Base-by-base conservation (phyloP, 2,113 vertebrate genomes). In the Nesospiza acunhae region DNA sequence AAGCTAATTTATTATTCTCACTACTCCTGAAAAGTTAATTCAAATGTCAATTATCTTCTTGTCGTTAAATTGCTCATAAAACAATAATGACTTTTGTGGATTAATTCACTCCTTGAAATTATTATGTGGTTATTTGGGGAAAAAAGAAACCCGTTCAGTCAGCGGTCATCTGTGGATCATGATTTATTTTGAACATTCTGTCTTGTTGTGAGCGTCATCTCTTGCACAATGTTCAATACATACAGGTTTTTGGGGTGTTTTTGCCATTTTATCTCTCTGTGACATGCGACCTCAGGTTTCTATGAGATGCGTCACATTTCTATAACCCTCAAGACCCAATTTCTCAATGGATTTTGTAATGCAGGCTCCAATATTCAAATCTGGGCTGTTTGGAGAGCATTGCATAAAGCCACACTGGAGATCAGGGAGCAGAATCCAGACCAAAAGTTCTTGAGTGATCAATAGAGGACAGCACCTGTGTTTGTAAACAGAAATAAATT, bases 161-260 rank as follows among this genome's bases (percentile, higher is more conserved):
- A 31, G 15, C 24, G 50, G 23, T 84, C 20, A 33, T 28, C 37
- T 35, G 39, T 55, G 31, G 69, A 69, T 44, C 23, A 3, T 18
- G 11, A 69, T 47, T 62, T 5, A 59, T 62, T 84, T 50, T 67
- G 35, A 52, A 44, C 44, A 85, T 35, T 80, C 46, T 75, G 26
- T 30, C 44, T 68, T 35, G 4, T 35, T 63, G 7, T 42, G 18
- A 69, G 30, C 9, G 20, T 31, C 21, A 19, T 27, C 26, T 41
- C 28, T 23, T 47, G 46, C 39, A 42, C 5, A 19, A 7, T 17
- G 16, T 11, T 70, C 26, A 44, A 37, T 6, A 27, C 3, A 14
- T 3, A 27, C 0, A 0, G 9, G 5, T 0, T 67, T 76, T 6
- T 1, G 11, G 17, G 3, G 2, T 16, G 5, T 10, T 63, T 73